Conservation (phyloP, 2,888 invertebrate genomes). For the Orthosia cruda region DNA sequence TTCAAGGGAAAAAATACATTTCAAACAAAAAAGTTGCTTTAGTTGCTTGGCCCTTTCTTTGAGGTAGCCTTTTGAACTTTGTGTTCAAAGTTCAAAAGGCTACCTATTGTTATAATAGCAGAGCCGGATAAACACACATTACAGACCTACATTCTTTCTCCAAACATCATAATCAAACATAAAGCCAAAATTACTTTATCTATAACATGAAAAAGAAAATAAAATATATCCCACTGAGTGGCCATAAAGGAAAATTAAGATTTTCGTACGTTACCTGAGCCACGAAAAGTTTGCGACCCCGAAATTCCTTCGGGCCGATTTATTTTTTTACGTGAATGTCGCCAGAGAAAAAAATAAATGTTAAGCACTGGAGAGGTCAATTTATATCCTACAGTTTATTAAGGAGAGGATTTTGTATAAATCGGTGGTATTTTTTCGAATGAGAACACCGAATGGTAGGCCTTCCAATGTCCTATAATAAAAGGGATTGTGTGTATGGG, state of each 20-base stretch:
- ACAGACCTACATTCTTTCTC: constrained; percentile 6
- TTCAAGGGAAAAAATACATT: not conserved
- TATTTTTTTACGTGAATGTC: constrained; percentile 53
- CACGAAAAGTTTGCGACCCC: constrained; percentile 25
- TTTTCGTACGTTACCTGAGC: constrained; percentile 45
- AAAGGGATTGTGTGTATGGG: constrained; percentile 36
- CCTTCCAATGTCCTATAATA: constrained; percentile 65
- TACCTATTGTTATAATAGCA: not conserved
- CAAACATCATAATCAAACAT: constrained; percentile 43
- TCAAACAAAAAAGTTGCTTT: not conserved
- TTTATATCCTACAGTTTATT: constrained; percentile 64
- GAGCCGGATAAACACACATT: constrained; percentile 22
- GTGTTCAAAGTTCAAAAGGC: constrained; percentile 8
- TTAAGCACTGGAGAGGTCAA: constrained; percentile 51
- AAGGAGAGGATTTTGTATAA: constrained; percentile 56
- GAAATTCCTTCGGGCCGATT: constrained; percentile 48
- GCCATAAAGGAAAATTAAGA: constrained; percentile 61
- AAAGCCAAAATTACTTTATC: constrained; percentile 31
- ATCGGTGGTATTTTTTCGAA: constrained; percentile 56
- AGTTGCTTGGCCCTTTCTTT: not conserved
- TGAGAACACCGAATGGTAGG: constrained; percentile 50
- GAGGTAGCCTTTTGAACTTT: no score
- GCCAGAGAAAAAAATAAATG: constrained; percentile 53
- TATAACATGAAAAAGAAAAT: constrained; percentile 36
- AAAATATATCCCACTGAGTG: constrained; percentile 35